phyloP scores from a whole-genome alignment of 2,797 vertebrate species.

The Melanotaenia boesemani region DNA sequence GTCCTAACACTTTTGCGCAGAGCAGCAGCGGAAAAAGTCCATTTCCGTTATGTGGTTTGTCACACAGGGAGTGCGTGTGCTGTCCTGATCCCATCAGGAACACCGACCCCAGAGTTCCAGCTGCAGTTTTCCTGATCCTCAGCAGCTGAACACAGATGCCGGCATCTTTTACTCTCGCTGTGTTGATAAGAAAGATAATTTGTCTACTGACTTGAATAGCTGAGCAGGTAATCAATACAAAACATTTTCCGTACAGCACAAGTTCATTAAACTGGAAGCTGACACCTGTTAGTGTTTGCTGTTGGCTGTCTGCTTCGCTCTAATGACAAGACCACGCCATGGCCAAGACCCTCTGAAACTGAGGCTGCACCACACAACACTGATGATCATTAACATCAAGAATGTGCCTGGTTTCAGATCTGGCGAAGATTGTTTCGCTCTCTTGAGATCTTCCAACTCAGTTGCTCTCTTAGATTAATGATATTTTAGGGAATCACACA shows the following conservation, averaged over 20 bases:
- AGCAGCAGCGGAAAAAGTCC: slow-evolving; percentile 33
- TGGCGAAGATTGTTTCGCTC: background rate
- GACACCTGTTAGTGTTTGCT: slow-evolving; percentile 80
- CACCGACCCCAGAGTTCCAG: slow-evolving; percentile 39
- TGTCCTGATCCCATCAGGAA: slow-evolving; percentile 16
- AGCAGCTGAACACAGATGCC: slow-evolving; percentile 27
- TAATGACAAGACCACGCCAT: slow-evolving; percentile 60
- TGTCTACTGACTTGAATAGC: slow-evolving; percentile 75
- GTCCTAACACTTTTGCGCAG: slow-evolving; percentile 37
- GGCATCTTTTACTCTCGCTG: slow-evolving; percentile 67
- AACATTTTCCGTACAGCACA: slow-evolving; percentile 79
- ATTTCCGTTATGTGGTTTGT: slow-evolving; percentile 37
- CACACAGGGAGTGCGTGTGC: slow-evolving; percentile 9
- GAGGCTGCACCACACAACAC: slow-evolving; percentile 6
- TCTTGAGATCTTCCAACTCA: background rate
- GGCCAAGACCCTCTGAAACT: slow-evolving; percentile 37
- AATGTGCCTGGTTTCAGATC: slow-evolving; percentile 3
- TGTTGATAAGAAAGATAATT: slow-evolving; percentile 80
- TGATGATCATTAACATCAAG: slow-evolving; percentile 15
- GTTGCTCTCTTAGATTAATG: slow-evolving; percentile 11
- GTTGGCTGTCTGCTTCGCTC: slow-evolving; percentile 68
- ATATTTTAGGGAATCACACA: slow-evolving; percentile 33
- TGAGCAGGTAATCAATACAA: slow-evolving; percentile 82
- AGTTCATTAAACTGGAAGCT: slow-evolving; percentile 80
- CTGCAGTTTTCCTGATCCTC: slow-evolving; percentile 45